Evolutionary conservation across 1,140 invertebrate genomes (phyloP), one percentile per base, ranked within the genome.

Genomic region (Rhizoglyphus robini): DNA sequence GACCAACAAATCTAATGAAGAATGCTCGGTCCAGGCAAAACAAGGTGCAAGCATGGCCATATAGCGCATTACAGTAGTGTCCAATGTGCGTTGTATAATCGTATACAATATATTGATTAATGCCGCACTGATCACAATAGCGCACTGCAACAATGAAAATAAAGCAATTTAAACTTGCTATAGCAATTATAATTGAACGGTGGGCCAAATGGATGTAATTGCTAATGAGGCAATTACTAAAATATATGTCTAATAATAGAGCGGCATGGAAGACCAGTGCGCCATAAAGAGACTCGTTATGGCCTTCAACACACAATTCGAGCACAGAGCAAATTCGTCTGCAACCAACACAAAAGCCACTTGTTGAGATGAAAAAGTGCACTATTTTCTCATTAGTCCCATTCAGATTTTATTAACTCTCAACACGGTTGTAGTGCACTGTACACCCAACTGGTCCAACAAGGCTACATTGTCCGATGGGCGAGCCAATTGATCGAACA

Each of bases 51-150:
- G 36, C 25, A 41, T 18, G 8, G 18, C 36, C 36, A 41, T 41
- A n/a, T 18, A 41, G 8, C 36, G 18, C 15, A 60, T 60, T 13
- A 32, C 27, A 29, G 1, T 60, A 32, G 15, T 15, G n/a, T 8
- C 29, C 15, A 29, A 29, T 60, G 58, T 60, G 58, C 58, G 36
- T 34, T 34, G 27, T 60, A 27, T 60, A 60, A 60, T 60, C 58
- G 27, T n/a, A n/a, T n/a, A n/a, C n/a, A n/a, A n/a, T n/a, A n/a
- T 60, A 60, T 60, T 60, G 58, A 60, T 60, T 60, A 60, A 60
- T 60, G 58, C 27, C 27, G 2, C 23, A 25, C 51, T 27, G 20
- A 11, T n/a, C n/a, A n/a, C 8, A 23, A 27, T 27, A 8, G 20
- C 8, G 8, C 51, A 8, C 51, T 8, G 51, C 23, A 23, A 54